phyloP scores from a whole-genome alignment of 2,113 vertebrate species.

The Corydoras sp. region DNA sequence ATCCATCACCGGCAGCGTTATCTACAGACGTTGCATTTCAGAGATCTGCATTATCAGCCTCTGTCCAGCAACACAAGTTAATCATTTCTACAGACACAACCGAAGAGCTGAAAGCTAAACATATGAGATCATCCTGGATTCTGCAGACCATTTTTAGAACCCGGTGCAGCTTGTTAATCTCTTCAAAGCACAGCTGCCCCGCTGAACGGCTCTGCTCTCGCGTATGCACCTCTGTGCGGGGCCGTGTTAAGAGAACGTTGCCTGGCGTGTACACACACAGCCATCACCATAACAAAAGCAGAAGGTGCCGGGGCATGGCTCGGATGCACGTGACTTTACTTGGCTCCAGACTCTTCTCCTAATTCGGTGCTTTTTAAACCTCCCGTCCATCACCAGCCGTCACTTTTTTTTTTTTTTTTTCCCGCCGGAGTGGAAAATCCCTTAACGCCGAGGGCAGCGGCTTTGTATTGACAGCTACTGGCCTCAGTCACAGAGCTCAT shows the following conservation, averaged over 20 bases:
- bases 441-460: too few relatives aligned
- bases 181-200: slow-evolving; percentile 46
- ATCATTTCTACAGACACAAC: slow-evolving; percentile 27
- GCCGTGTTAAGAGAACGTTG: slow-evolving; percentile 44
- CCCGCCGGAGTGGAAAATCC: too few relatives aligned
- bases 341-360: slow-evolving; percentile 61
- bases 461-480: too few relatives aligned
- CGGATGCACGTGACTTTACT: slow-evolving; percentile 49
- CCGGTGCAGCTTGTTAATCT: slow-evolving; percentile 36
- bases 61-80: slow-evolving; percentile 4
- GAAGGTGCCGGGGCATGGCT: slow-evolving; percentile 53
- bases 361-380: slow-evolving; percentile 49
- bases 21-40: slow-evolving; percentile 15
- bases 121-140: slow-evolving; percentile 57
- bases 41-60: slow-evolving; percentile 28
- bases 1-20: slow-evolving; percentile 1
- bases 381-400: too few relatives aligned
- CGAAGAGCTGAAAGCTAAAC: slow-evolving; percentile 40
- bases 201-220: slow-evolving; percentile 51
- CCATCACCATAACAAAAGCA: slow-evolving; percentile 55
- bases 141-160: slow-evolving; percentile 45
- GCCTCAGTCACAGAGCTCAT: too few relatives aligned
- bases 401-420: too few relatives aligned
- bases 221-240: slow-evolving; percentile 52
- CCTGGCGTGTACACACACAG: slow-evolving; percentile 52